A percentile compares a stretch with the other conserved stretches of the same genome.
Evolutionary conservation across 2,888 invertebrate genomes (phyloP).

Genomic region (Drosophila kambysellisi): DNA sequence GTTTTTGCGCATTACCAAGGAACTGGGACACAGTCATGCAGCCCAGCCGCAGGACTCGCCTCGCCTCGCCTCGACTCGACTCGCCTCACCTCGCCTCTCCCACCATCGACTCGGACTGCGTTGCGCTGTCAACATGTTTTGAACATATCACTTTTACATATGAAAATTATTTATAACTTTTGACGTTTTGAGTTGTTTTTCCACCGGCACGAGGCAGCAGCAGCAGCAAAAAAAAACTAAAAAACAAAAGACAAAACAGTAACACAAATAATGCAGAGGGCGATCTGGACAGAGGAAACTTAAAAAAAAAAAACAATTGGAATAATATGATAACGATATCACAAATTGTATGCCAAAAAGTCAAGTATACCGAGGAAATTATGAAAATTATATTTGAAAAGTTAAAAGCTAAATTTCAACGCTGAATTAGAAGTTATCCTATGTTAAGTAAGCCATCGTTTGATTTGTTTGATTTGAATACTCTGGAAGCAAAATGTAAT

Average conservation of each 20-base stretch:
- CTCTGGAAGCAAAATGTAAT: neutral
- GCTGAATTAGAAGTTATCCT: too few species aligned
- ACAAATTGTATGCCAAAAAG: neutral
- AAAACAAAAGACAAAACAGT: slow-evolving; percentile 1
- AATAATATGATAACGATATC: slow-evolving; percentile 12
- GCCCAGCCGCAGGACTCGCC: slow-evolving; percentile 50
- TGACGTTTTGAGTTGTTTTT: slow-evolving; percentile 76
- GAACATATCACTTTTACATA: slow-evolving; percentile 80
- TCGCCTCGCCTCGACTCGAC: too few species aligned
- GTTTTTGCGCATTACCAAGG: slow-evolving; percentile 69
- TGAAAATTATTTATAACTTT: slow-evolving; percentile 81
- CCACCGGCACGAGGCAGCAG: slow-evolving; percentile 24
- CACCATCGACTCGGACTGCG: slow-evolving; percentile 31
- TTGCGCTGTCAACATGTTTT: slow-evolving; percentile 77
- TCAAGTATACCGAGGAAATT: neutral
- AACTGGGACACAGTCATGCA: slow-evolving; percentile 67
- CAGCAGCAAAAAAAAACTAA: slow-evolving; percentile 1
- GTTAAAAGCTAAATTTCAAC: neutral
- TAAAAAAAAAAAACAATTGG: slow-evolving; percentile 14
- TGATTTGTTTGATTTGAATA: neutral
- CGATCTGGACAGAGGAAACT: neutral
- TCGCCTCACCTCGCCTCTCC: neutral
- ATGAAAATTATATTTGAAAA: neutral
- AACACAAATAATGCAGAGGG: slow-evolving; percentile 13
- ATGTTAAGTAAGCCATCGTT: neutral